phyloP scores from a whole-genome alignment of 2,888 invertebrate genomes.

The Xestobium rufovillosum region DNA sequence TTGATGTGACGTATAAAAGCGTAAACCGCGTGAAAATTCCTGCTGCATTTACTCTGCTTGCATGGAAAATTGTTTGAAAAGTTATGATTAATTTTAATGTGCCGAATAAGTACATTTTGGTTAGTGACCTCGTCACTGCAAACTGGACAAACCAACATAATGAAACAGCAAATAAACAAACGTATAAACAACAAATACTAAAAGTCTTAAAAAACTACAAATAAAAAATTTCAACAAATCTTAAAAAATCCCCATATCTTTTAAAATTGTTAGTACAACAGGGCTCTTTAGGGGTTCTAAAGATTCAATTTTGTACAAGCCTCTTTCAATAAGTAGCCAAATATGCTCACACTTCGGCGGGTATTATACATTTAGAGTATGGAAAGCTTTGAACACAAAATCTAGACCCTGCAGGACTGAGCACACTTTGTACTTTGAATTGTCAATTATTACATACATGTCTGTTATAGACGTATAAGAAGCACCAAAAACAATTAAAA shows the following conservation, averaged over 20 bases:
- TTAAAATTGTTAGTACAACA: not conserved
- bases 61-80: not conserved
- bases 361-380: conserved; percentile 1
- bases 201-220: no score
- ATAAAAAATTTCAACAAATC: not conserved
- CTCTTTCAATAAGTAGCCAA: conserved; percentile 6
- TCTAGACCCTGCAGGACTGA: conserved; percentile 1
- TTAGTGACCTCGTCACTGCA: not conserved
- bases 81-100: conserved; percentile 6
- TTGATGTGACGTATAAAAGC: no score
- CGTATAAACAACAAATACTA: no score
- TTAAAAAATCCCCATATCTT: conserved; percentile 1
- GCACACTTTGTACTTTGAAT: conserved; percentile 1
- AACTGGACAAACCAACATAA: conserved; percentile 6
- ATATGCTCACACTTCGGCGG: conserved; percentile 6
- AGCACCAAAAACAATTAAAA: conserved; percentile 1
- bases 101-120: not conserved
- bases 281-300: not conserved
- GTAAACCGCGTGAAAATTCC: no score
- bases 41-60: conserved; percentile 6
- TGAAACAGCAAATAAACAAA: not conserved
- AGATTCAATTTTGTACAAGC: conserved; percentile 1
- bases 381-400: conserved; percentile 4
- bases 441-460: conserved; percentile 5
- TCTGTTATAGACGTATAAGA: conserved; percentile 2